Conservation (phyloP, 1,140 invertebrate species). For the Acromyrmex heyeri region DNA sequence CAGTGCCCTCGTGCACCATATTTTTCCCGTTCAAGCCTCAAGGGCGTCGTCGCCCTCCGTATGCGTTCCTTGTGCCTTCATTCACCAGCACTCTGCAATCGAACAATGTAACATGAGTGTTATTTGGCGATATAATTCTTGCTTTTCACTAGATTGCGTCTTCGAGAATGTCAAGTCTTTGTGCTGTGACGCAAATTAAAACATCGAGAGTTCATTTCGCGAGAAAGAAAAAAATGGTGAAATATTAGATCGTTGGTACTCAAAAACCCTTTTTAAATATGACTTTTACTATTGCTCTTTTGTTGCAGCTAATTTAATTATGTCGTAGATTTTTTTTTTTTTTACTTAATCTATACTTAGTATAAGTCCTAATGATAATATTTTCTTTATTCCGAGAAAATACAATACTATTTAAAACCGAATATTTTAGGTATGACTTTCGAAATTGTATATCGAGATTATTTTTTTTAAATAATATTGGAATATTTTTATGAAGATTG, state of each 20-base stretch:
- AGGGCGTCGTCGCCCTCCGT: slow-evolving; percentile 34
- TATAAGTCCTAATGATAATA: not conserved
- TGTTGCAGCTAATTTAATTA: slow-evolving; percentile 5
- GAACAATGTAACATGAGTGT: slow-evolving; percentile 1
- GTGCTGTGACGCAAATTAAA: slow-evolving; percentile 1
- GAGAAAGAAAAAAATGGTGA: not conserved
- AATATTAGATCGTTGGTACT: not conserved
- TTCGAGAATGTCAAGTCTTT: not conserved
- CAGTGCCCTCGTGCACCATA: slow-evolving; percentile 77
- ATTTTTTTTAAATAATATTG: not conserved
- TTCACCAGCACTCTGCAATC: slow-evolving; percentile 67
- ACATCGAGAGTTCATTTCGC: slow-evolving; percentile 28
- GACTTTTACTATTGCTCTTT: slow-evolving; percentile 35
- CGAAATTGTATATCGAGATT: not conserved
- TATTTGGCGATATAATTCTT: slow-evolving; percentile 12
- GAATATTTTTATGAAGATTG: not conserved
- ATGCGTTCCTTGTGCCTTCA: slow-evolving; percentile 59
- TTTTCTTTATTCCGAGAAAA: slow-evolving; percentile 1
- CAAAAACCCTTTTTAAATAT: not conserved
- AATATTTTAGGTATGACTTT: not conserved
- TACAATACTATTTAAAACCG: not conserved
- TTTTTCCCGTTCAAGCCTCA: slow-evolving; percentile 67
- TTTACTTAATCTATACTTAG: no score
- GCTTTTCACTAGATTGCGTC: not conserved
- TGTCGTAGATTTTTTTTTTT: not conserved